Evolutionary conservation across 2,113 vertebrate genomes (phyloP), one percentile per base, ranked within the genome.

Genomic region (Muntiacus muntjak): DNA sequence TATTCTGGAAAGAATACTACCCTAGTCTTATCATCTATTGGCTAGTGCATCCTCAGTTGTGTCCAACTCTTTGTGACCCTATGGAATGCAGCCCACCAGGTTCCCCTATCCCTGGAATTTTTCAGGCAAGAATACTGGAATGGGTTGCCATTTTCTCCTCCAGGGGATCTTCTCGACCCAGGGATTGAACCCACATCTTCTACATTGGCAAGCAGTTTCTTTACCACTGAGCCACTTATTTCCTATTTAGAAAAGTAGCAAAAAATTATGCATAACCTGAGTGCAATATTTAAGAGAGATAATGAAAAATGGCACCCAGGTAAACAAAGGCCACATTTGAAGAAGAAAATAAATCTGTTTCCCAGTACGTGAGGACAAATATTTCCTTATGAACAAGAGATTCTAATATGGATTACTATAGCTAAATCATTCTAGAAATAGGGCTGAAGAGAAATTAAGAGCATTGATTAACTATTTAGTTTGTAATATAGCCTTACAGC

Each of bases 121-220:
- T 71, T 40, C 5, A 71, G n/a, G 19, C n/a, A 71, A 71, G 5
- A 71, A 71, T 71, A 71, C 10, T 71, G 19, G 10, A 71, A 36
- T 0, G 0, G 36, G 67, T 71, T 40, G 67, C 10, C 19, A 13
- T 71, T 71, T 71, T 40, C 19, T 71, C 19, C n/a, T 71, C 67
- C 5, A 12, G 9, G 5, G n/a, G 67, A 40, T 40, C n/a, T 40
- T 40, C n/a, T 23, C 1, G 0, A 71, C 19, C 5, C n/a, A 71
- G n/a, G 67, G n/a, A 71, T 40, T 0, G 1, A 23, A 71, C 10
- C 19, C 19, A 71, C 19, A 23, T 12, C 64, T 67, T 36, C 5
- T 12, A 23, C 67, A 23, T 1, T 40, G 19, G n/a, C 67, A 71
- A 40, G 19, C 67, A 40, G n/a, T 12, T 40, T 71, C 67, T 23